Evolutionary conservation across 2,888 invertebrate genomes (phyloP).

Genomic region (Heliconius hortense): DNA sequence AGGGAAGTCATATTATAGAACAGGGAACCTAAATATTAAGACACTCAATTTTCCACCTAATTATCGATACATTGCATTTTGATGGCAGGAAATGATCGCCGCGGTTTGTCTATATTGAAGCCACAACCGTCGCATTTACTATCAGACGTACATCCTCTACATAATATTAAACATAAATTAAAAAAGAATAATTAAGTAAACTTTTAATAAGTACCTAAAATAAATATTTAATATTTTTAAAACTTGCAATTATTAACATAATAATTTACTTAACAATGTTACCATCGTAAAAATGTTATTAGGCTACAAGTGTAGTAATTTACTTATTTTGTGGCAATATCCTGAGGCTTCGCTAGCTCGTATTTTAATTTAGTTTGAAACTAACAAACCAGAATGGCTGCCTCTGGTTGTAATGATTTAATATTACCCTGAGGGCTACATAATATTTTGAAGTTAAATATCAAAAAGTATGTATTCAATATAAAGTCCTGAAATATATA

Average conservation of each 20-base stretch:
- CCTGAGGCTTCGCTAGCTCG: slow-evolving; percentile 5
- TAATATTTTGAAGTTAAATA: background rate
- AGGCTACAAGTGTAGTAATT: background rate
- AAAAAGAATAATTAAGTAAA: too few relatives aligned
- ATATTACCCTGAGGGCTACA: background rate
- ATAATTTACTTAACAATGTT: background rate
- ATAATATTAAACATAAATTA: too few relatives aligned
- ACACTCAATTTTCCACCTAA: too few relatives aligned
- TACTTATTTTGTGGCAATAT: slow-evolving; percentile 11
- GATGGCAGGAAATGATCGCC: too few relatives aligned
- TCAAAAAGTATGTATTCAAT: background rate
- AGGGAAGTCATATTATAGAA: too few relatives aligned
- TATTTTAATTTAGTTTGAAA: slow-evolving; percentile 11
- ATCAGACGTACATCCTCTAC: too few relatives aligned
- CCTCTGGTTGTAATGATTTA: slow-evolving; percentile 11
- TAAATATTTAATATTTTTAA: background rate
- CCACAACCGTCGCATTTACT: background rate
- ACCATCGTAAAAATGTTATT: background rate
- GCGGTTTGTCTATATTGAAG: background rate
- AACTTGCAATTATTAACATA: background rate
- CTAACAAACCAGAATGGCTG: background rate
- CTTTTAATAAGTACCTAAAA: background rate
- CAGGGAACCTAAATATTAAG: too few relatives aligned
- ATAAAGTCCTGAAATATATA: background rate
- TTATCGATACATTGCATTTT: too few relatives aligned